phyloP scores from a whole-genome alignment of 2,888 invertebrate species.

The Byasa hedistus region DNA sequence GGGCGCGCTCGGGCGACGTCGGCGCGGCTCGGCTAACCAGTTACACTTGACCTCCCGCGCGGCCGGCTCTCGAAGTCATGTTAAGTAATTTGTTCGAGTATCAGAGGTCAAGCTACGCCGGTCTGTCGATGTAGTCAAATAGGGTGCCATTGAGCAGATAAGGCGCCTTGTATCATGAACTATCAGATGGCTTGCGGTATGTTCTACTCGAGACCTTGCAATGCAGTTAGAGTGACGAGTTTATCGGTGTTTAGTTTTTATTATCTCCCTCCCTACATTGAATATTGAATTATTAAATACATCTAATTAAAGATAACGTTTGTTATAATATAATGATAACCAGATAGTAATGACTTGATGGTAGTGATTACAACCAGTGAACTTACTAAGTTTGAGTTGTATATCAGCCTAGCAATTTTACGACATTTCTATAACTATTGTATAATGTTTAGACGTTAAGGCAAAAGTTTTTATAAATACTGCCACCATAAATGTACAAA shows the following conservation, averaged over 20 bases:
- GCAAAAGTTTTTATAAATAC: no score
- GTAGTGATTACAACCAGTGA: no score
- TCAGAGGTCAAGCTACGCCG: slow-evolving; percentile 47
- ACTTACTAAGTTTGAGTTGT: no score
- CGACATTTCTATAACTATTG: no score
- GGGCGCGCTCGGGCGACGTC: slow-evolving; percentile 57
- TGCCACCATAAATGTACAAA: no score
- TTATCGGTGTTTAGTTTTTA: slow-evolving; percentile 23
- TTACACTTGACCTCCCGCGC: slow-evolving; percentile 42
- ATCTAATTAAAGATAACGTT: not conserved
- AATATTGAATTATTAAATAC: slow-evolving; percentile 5
- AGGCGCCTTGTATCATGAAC: slow-evolving; percentile 63
- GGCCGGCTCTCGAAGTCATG: slow-evolving; percentile 35
- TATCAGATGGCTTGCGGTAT: slow-evolving; percentile 49
- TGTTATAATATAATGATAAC: not conserved
- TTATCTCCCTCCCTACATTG: not conserved
- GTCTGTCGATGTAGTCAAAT: slow-evolving; percentile 41
- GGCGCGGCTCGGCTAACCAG: slow-evolving; percentile 46
- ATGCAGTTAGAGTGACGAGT: slow-evolving; percentile 12
- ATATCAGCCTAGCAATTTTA: no score
- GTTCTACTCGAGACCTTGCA: slow-evolving; percentile 32
- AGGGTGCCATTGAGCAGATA: slow-evolving; percentile 65
- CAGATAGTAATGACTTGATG: not conserved
- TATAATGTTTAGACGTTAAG: no score
- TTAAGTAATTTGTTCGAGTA: slow-evolving; percentile 34